A percentile compares a stretch with the other conserved stretches of the same genome.
Conservation (phyloP, 2,113 vertebrate species). For the Stigmatopora nigra region DNA sequence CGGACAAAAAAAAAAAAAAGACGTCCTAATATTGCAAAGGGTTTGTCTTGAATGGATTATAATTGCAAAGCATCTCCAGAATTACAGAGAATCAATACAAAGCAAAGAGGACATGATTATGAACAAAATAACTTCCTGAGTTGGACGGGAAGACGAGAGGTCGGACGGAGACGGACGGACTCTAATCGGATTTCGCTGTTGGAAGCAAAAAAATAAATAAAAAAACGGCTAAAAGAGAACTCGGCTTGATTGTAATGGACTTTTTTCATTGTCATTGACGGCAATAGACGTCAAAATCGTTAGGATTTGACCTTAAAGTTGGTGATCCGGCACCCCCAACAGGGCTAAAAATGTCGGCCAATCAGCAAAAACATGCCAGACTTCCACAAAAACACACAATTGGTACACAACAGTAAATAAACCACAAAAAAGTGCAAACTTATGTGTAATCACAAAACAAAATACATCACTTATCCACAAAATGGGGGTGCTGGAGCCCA, state of each 20-base stretch:
- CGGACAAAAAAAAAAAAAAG: conserved; percentile 2
- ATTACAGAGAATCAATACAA: conserved; percentile 27
- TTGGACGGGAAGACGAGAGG: conserved; percentile 3
- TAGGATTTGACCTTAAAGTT: no score
- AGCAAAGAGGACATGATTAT: conserved; percentile 20
- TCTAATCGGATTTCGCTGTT: conserved; percentile 41
- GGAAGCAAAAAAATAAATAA: conserved; percentile 27
- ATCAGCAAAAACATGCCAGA: no score
- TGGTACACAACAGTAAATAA: no score
- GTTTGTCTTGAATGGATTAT: conserved; percentile 28
- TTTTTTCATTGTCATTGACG: not conserved
- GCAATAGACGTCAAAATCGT: no score
- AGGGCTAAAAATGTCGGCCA: no score
- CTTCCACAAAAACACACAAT: no score
- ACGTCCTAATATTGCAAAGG: conserved; percentile 7
- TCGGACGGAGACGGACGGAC: conserved; percentile 8
- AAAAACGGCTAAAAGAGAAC: conserved; percentile 20
- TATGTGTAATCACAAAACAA: no score
- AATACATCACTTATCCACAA: no score
- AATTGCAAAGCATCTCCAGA: conserved; percentile 30
- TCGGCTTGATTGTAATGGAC: not conserved
- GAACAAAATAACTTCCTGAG: conserved; percentile 24
- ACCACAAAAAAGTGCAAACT: no score
- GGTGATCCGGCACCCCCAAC: no score
- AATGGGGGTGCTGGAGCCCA: no score